Percentiles rank a stretch among this genome's conserved stretches.
Evolutionary conservation across 2,888 invertebrate species (phyloP).

Genomic region (Polydrusus tereticollis): DNA sequence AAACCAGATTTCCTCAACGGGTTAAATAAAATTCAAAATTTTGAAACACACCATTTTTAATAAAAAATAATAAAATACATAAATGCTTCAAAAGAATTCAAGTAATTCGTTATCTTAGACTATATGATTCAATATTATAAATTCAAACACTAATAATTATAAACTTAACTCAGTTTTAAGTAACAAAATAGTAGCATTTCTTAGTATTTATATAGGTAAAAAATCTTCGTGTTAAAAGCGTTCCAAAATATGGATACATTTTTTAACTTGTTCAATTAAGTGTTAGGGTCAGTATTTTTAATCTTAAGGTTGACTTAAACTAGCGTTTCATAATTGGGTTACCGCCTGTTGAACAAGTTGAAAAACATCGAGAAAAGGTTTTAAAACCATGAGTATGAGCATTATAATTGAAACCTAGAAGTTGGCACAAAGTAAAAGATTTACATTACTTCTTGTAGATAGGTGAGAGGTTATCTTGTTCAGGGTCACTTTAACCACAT

Average conservation of each 20-base stretch:
- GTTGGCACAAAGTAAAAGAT: too few species aligned
- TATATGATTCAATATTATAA: constrained; percentile 69
- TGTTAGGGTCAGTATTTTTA: too few species aligned
- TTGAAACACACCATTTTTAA: constrained; percentile 80
- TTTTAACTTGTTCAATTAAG: constrained; percentile 5
- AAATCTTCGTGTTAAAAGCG: constrained; percentile 39
- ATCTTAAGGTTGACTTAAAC: too few species aligned
- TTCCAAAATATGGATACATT: background rate
- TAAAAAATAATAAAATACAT: constrained; percentile 78
- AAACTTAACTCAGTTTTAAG: constrained; percentile 51
- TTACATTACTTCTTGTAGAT: too few species aligned
- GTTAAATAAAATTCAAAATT: constrained; percentile 25
- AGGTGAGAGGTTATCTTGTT: too few species aligned
- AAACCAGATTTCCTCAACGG: background rate
- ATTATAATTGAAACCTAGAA: too few species aligned
- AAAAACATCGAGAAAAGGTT: background rate
- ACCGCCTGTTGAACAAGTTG: constrained; percentile 8
- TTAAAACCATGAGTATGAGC: too few species aligned
- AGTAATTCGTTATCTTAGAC: constrained; percentile 48
- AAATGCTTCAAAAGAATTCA: constrained; percentile 69
- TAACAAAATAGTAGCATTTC: constrained; percentile 48
- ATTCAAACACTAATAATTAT: constrained; percentile 52
- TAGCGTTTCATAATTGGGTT: too few species aligned
- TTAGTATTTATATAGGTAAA: constrained; percentile 38
- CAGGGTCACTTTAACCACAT: too few species aligned